Evolutionary conservation across 2,113 vertebrate genomes (phyloP), one percentile per base, ranked within the genome.

Genomic region (Steatornis caripensis): DNA sequence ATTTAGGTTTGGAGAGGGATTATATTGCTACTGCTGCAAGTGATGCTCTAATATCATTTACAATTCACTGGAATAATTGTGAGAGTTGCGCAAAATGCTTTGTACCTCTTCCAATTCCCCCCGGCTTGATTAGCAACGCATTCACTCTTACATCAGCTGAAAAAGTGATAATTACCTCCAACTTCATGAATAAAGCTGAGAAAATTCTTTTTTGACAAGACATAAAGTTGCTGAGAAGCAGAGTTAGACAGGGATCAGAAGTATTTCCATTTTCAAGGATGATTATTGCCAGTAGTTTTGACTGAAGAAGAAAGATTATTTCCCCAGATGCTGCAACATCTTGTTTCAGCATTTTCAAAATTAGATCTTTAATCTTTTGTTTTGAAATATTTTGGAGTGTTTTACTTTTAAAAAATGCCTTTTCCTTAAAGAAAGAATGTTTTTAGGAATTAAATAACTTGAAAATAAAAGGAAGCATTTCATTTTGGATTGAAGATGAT

Each of bases 281-380:
- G 74, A 81, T 95, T 95, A 91, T 88, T 94, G 53, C 81, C 30
- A 79, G 74, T 82, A 84, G 79, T 95, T 96, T 85, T 95, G 89
- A 87, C 84, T 95, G 93, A 95, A 96, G 84, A 93, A 91, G 72
- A 84, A 92, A 78, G 57, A 91, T 94, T 39, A 89, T 95, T 95
- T 97, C 95, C 84, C 89, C 91, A 97, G 93, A 84, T 96, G 93
- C 84, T 81, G 8, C 74, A 64, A 57, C 57, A n/a, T 84, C 86
- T 88, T 84, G 66, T 89, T 96, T 95, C 81, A 96, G 94, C 91
- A 30, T 61, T 94, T 97, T 94, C 53, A 76, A 82, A 91, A 89
- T 85, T 84, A 94, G 69, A 93, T 95, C 68, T 74, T 70, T 80
- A 58, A 15, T 89, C 54, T 86, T 83, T 68, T 76, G 26, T 79